phyloP scores from a whole-genome alignment of 2,113 vertebrate genomes.

The Ceuthmochares aereus region DNA sequence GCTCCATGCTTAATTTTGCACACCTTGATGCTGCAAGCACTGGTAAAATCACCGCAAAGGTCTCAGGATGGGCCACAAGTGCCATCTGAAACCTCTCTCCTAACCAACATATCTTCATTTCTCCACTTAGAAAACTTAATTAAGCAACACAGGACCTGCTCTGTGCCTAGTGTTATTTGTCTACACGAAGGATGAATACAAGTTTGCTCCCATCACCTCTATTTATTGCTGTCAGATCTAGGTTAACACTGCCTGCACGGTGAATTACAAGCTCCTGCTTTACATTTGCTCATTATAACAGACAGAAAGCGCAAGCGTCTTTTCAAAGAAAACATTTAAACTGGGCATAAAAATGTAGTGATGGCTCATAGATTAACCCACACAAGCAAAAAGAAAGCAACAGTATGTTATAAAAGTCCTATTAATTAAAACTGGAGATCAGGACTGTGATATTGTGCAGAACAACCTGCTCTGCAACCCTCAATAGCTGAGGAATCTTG shows the following conservation, averaged over 20 bases:
- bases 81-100: not conserved
- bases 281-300: not conserved
- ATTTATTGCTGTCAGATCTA: not conserved
- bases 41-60: not conserved
- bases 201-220: not conserved
- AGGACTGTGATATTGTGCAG: not conserved
- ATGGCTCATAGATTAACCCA: not conserved
- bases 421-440: not conserved
- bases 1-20: not conserved
- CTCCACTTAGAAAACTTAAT: not conserved
- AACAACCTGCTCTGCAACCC: not conserved
- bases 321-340: not conserved
- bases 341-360: not conserved
- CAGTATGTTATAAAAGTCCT: not conserved
- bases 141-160: not conserved
- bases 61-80: not conserved
- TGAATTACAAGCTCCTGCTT: not conserved
- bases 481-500: not conserved
- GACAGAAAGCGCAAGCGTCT: too few relatives aligned
- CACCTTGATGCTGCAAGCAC: not conserved
- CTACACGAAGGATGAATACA: not conserved
- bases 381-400: not conserved
- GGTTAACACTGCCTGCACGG: not conserved
- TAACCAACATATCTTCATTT: not conserved
- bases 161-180: not conserved